phyloP scores from a whole-genome alignment of 2,113 vertebrate species.

The Catharus bicknelli region DNA sequence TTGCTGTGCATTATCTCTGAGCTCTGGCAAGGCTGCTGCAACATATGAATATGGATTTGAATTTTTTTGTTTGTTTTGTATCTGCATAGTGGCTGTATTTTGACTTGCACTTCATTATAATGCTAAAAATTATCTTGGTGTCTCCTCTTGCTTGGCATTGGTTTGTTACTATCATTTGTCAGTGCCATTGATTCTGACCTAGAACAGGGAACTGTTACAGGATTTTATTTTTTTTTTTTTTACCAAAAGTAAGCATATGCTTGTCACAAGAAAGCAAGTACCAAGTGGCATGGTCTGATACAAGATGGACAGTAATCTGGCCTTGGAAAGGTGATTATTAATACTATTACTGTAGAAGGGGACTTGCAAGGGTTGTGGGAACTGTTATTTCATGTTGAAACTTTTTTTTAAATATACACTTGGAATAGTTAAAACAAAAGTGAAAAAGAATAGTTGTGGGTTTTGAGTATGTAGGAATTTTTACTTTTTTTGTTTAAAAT shows the following conservation, averaged over 20 bases:
- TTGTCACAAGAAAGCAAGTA: neutral
- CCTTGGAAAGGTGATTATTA: neutral
- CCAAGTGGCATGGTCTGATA: neutral
- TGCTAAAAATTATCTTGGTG: neutral
- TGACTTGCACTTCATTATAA: neutral
- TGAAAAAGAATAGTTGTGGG: fast-evolving
- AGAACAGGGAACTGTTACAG: neutral
- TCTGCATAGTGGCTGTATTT: neutral
- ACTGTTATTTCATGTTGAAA: neutral
- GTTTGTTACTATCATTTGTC: neutral
- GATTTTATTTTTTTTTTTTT: neutral
- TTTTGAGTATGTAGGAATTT: neutral
- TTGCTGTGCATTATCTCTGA: neutral
- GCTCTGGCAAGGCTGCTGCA: neutral
- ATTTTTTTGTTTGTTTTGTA: neutral
- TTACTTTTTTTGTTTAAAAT: neutral
- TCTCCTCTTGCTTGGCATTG: neutral
- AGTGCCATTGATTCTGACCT: neutral
- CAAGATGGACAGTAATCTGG: neutral
- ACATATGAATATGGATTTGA: neutral
- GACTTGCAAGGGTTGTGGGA: neutral
- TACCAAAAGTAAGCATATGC: neutral
- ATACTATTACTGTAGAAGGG: neutral
- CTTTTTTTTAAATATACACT: neutral
- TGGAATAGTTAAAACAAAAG: neutral